Conservation (phyloP, 2,797 vertebrate species). For the Alauda arvensis region DNA sequence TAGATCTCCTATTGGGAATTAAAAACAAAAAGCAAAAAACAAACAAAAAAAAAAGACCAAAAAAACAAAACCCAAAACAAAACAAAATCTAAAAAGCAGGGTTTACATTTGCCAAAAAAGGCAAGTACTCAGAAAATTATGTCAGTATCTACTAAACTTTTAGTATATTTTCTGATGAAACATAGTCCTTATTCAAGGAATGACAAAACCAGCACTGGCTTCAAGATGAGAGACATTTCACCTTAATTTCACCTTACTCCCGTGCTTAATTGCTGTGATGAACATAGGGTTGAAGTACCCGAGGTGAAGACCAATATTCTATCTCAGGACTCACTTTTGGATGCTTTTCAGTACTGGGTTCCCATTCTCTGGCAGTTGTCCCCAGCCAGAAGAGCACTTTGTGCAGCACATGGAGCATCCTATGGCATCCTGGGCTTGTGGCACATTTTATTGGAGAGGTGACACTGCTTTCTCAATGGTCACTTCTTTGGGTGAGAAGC, state of each 20-base stretch:
- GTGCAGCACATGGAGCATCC: neutral
- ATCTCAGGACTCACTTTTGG: neutral
- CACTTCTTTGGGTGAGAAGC: neutral
- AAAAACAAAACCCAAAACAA: no score
- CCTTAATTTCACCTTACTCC: neutral
- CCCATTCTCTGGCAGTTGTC: neutral
- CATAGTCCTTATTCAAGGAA: neutral
- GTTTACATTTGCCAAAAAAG: neutral
- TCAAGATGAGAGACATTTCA: neutral
- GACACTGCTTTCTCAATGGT: neutral
- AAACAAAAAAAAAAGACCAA: no score
- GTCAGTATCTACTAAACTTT: neutral
- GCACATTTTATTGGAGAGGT: neutral
- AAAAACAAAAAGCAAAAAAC: accelerated
- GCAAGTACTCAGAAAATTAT: neutral
- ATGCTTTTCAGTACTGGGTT: neutral
- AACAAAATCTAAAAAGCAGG: neutral
- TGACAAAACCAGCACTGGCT: neutral
- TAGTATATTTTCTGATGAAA: neutral
- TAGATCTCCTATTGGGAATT: neutral
- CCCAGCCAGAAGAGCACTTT: neutral
- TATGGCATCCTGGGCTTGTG: neutral
- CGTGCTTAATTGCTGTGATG: neutral
- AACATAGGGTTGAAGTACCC: neutral
- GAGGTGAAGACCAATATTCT: no score